Conservation (phyloP, 2,113 vertebrate genomes). For the Nannospalax galili region DNA sequence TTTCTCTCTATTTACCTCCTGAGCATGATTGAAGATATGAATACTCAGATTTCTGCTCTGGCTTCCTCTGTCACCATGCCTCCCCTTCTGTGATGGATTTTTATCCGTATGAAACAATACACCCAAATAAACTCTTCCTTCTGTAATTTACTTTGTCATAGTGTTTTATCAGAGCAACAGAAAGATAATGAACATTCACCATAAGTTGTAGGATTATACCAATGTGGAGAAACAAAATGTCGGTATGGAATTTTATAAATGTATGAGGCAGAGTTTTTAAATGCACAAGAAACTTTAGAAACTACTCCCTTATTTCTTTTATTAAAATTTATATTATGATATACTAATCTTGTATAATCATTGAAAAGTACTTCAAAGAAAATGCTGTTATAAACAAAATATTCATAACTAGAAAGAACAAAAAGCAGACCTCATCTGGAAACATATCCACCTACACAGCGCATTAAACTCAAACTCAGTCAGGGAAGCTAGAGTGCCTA, state of each 20-base stretch:
- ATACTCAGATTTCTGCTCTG: too few species aligned
- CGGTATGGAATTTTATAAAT: background rate
- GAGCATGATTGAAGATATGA: too few species aligned
- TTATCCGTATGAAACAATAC: too few species aligned
- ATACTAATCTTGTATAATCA: background rate
- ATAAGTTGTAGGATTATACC: background rate
- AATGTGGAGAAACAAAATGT: background rate
- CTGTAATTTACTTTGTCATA: too few species aligned
- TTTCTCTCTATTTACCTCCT: too few species aligned
- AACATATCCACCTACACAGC: background rate
- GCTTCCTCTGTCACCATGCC: too few species aligned
- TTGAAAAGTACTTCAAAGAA: background rate
- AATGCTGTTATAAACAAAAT: background rate
- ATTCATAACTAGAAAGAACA: slow-evolving; percentile 13
- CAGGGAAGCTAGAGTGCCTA: background rate
- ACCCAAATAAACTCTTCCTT: too few species aligned
- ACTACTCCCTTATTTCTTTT: background rate
- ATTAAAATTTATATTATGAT: background rate
- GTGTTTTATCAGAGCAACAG: too few species aligned
- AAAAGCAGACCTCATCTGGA: slow-evolving; percentile 34
- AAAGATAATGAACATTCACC: too few species aligned
- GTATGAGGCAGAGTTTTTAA: background rate
- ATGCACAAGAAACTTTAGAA: background rate
- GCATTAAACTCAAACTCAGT: background rate
- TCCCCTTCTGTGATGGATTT: too few species aligned